Base-by-base conservation (phyloP, 2,888 invertebrate genomes). In the Adela reaumurella region DNA sequence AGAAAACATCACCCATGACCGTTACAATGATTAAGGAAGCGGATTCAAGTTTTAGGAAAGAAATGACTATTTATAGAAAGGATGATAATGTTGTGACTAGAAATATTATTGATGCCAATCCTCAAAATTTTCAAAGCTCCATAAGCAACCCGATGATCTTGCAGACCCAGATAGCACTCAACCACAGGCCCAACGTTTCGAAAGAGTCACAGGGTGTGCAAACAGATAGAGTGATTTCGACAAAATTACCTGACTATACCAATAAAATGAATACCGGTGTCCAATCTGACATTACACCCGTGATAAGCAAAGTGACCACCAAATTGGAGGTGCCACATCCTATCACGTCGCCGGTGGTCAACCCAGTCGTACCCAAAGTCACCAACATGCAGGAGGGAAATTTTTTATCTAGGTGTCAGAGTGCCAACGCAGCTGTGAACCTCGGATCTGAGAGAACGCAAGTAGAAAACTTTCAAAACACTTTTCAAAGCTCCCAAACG, bases 311-410 rank as follows among this genome's bases (percentile, higher is more conserved):
- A 58, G 62, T 57, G 46, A 63, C 68, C 1, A 73, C 74, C 0
- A 80, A 79, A 57, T 53, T 80, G 49, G 78, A 78, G 65, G 74
- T 78, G 24, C 78, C 79, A 19, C 73, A 76, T 58, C 78, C 79
- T 0, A 79, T 78, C 50, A 70, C 78, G 0, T 79, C 80, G 1
- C 79, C 80, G 2, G 74, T 76, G 14, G 73, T 78, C 49, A 78
- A 67, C 52, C 74, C 77, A 28, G 74, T 72, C 1, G 72, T 77
- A 56, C 74, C 77, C 0, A 77, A 78, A 62, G 65, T 73, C 17
- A 71, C 77, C 2, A 72, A 70, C 53, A 70, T 73, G 2, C 65
- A 68, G 0, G 77, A 78, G 46, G 65, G 70, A 0, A 69, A 61
- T 64, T 77, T 70, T 66, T 64, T 77, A 67, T 77, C 77, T 1